These are phyloP conservation scores for Apteryx owenii DNA, from an alignment of 2,113 vertebrate species.

Conservation along the genomic window DNA sequence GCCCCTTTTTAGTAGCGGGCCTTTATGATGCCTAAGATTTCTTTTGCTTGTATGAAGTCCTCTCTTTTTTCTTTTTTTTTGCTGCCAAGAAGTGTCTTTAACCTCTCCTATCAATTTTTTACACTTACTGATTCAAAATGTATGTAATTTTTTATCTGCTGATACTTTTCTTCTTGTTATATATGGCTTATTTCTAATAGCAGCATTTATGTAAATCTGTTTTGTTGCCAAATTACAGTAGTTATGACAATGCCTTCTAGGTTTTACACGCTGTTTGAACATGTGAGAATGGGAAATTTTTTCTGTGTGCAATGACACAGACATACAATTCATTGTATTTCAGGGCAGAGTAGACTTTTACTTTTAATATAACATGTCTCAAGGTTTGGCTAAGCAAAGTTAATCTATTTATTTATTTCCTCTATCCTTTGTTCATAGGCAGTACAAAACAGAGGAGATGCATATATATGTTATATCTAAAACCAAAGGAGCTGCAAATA, in stretches of 20 bases:
- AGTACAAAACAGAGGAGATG: background rate
- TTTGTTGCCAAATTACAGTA: slow-evolving; percentile 26
- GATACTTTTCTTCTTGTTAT: background rate
- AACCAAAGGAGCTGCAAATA: background rate
- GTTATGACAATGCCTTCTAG: slow-evolving; percentile 29
- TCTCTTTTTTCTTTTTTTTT: background rate
- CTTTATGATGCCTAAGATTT: background rate
- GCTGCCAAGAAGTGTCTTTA: background rate
- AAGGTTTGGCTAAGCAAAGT: background rate
- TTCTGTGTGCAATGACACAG: background rate
- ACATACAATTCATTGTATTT: background rate
- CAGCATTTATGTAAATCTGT: slow-evolving; percentile 10
- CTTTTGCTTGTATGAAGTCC: background rate
- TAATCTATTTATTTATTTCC: background rate
- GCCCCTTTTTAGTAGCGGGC: background rate
- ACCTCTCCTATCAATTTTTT: background rate
- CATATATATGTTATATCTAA: background rate
- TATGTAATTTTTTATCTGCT: background rate
- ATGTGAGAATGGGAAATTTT: background rate
- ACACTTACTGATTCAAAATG: background rate
- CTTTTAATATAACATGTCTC: background rate
- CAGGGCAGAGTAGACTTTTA: background rate
- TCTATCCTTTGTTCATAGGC: background rate
- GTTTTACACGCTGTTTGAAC: slow-evolving; percentile 12
- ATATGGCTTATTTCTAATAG: background rate